Evolutionary conservation across 2,797 vertebrate genomes (phyloP).

Genomic region (Catharus ustulatus): DNA sequence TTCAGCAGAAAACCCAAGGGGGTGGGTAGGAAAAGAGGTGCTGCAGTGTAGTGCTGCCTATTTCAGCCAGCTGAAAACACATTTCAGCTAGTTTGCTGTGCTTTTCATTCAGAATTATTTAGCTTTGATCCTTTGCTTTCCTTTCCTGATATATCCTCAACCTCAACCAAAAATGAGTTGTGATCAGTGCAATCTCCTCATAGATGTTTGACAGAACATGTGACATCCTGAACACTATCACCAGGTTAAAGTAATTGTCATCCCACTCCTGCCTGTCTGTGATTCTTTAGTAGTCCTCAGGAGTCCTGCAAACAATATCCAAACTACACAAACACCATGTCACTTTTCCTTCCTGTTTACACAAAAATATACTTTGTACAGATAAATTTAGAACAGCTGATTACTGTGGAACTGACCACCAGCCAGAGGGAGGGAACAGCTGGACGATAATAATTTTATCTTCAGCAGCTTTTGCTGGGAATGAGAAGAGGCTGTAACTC

Average conservation of each 20-base stretch:
- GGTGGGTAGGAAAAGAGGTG: neutral
- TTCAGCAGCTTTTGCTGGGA: neutral
- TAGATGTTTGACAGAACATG: neutral
- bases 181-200: neutral
- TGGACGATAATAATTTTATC: neutral
- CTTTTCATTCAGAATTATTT: neutral
- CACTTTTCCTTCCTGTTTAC: constrained; percentile 48
- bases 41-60: accelerated
- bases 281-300: neutral
- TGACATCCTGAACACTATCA: neutral
- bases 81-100: neutral
- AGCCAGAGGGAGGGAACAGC: neutral
- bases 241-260: neutral
- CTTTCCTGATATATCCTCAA: neutral
- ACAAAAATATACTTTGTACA: neutral
- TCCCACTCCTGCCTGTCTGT: neutral
- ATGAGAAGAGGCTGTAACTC: neutral
- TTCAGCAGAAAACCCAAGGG: neutral
- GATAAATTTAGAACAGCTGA: constrained; percentile 28
- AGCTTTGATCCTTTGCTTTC: neutral
- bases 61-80: neutral
- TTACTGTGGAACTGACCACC: neutral
- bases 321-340: neutral
- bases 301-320: neutral
- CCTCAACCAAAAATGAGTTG: neutral